These are phyloP conservation scores for Branchellion lobata DNA, from an alignment of 2,888 invertebrate genomes.

Conservation along the genomic window DNA sequence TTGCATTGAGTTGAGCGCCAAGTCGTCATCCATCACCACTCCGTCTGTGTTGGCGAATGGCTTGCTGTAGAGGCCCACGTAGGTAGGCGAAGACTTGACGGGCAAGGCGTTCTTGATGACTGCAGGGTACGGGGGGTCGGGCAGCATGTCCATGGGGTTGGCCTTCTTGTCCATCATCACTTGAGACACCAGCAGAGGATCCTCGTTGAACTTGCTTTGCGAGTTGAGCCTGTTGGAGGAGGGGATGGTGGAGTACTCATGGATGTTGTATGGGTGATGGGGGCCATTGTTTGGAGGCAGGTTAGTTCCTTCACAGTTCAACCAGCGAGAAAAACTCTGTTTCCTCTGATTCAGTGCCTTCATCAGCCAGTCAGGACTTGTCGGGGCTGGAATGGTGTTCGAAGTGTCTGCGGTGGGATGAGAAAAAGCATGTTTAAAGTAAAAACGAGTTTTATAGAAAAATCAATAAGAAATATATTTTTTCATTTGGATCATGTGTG, in stretches of 20 bases:
- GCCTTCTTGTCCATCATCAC: slow-evolving; percentile 20
- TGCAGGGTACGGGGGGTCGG: slow-evolving; percentile 1
- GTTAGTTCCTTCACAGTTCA: slow-evolving; percentile 34
- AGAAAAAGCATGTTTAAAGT: neutral
- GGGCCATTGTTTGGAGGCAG: neutral
- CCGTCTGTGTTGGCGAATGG: slow-evolving; percentile 23
- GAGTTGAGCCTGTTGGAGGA: slow-evolving; percentile 31
- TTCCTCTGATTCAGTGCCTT: slow-evolving; percentile 41
- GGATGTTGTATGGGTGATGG: slow-evolving; percentile 16
- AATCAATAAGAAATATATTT: neutral
- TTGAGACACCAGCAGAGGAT: slow-evolving; percentile 17
- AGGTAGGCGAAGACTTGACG: slow-evolving; percentile 36
- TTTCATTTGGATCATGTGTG: no score
- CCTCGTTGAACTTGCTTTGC: slow-evolving; percentile 32
- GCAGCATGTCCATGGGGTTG: neutral
- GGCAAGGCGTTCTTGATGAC: slow-evolving; percentile 16
- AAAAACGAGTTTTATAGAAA: neutral
- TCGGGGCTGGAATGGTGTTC: slow-evolving; percentile 5
- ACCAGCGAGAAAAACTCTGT: slow-evolving; percentile 44
- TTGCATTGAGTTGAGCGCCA: slow-evolving; percentile 17
- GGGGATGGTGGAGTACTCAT: slow-evolving; percentile 38
- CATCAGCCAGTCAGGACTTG: slow-evolving; percentile 43
- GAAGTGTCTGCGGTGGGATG: slow-evolving; percentile 4
- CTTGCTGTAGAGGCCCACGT: slow-evolving; percentile 34
- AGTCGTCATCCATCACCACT: neutral